These are phyloP conservation scores for Copsychus sechellarum DNA, from an alignment of 2,113 vertebrate species.

Conservation along the genomic window DNA sequence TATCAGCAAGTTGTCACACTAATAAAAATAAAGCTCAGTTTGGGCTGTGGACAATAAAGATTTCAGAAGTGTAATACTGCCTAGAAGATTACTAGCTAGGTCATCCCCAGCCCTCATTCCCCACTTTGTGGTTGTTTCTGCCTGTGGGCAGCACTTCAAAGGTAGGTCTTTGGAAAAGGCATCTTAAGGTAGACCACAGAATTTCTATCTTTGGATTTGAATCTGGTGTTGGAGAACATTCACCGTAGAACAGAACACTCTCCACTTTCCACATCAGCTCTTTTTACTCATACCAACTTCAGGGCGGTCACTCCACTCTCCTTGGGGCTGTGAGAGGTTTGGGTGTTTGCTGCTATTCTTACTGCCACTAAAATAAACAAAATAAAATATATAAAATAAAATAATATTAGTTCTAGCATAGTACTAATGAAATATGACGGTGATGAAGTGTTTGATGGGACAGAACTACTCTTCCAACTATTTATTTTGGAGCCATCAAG, in stretches of 20 bases:
- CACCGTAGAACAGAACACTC: background rate
- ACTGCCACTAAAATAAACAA: background rate
- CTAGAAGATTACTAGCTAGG: background rate
- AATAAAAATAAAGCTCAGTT: background rate
- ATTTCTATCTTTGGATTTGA: background rate
- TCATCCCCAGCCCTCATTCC: background rate
- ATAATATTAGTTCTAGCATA: background rate
- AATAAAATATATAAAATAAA: too few relatives aligned
- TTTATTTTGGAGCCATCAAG: background rate
- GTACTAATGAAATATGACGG: background rate
- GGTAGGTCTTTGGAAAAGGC: background rate
- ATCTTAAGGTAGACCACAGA: background rate
- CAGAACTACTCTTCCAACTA: background rate
- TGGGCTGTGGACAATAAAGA: background rate
- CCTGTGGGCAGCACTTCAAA: background rate
- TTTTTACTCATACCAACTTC: accelerated
- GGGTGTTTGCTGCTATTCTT: background rate
- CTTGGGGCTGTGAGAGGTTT: background rate
- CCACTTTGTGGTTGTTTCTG: background rate
- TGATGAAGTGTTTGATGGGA: background rate
- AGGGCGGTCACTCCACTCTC: background rate
- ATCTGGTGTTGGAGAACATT: background rate
- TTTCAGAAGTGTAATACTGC: background rate
- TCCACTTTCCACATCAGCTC: background rate
- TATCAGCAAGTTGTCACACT: background rate